Evolutionary conservation across 2,797 vertebrate genomes (phyloP).

Genomic region (Heterohyrax brucei): DNA sequence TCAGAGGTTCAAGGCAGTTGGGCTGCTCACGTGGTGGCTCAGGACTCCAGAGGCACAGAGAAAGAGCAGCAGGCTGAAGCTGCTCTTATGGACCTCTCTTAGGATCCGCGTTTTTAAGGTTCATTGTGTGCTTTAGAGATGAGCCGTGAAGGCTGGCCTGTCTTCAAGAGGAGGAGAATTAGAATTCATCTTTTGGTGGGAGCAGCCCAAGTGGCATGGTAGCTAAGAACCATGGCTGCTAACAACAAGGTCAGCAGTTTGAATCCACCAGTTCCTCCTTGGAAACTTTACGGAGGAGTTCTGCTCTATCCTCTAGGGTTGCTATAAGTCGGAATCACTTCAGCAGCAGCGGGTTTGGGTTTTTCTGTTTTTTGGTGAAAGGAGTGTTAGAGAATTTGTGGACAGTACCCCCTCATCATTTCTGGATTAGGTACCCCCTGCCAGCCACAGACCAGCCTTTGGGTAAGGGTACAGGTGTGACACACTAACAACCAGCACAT

Average conservation of each 20-base stretch:
- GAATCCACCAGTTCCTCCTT: too few relatives aligned
- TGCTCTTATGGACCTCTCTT: background rate
- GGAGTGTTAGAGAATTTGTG: background rate
- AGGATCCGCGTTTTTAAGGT: background rate
- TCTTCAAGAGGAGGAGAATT: background rate
- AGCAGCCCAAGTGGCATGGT: background rate
- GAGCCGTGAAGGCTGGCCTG: background rate
- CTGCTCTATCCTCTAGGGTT: too few relatives aligned
- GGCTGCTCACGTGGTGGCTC: background rate
- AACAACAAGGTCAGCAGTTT: too few relatives aligned
- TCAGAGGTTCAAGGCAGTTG: background rate
- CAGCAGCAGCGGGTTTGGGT: too few relatives aligned
- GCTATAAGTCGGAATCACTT: too few relatives aligned
- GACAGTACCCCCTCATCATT: background rate
- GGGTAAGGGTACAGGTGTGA: background rate
- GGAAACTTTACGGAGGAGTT: too few relatives aligned
- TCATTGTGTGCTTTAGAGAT: background rate
- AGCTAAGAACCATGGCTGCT: too few relatives aligned
- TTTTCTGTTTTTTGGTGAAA: background rate
- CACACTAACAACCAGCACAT: background rate
- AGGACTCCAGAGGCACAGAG: background rate
- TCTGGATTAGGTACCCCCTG: background rate
- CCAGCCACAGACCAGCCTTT: background rate
- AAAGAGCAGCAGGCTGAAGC: background rate
- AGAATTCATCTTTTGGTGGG: background rate